Evolutionary conservation across 1,140 invertebrate genomes (phyloP).

Genomic region (Matsumurasca onukii): DNA sequence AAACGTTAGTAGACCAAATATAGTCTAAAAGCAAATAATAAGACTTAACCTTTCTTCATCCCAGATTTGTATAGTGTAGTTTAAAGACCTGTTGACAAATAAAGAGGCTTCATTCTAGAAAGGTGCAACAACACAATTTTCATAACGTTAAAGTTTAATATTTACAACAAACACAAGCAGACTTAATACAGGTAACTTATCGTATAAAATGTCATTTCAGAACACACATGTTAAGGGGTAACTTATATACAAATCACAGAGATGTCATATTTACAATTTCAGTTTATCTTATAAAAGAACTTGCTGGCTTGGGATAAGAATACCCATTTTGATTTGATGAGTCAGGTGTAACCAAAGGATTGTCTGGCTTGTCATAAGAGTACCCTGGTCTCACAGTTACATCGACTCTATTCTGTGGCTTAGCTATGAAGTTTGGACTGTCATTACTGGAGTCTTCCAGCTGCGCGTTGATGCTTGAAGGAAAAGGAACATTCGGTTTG

Average conservation of each 20-base stretch:
- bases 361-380: not conserved
- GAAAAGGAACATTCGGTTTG: not conserved
- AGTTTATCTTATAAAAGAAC: slow-evolving; percentile 1
- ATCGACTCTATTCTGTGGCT: slow-evolving; percentile 2
- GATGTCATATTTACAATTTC: not conserved
- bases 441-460: not conserved
- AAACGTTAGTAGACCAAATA: too few species aligned
- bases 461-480: slow-evolving; percentile 2
- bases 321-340: not conserved
- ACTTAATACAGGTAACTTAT: too few species aligned
- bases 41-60: too few species aligned
- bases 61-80: too few species aligned
- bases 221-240: too few species aligned
- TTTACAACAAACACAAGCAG: too few species aligned
- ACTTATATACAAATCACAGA: not conserved
- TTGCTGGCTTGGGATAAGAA: not conserved
- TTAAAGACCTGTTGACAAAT: too few species aligned
- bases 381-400: slow-evolving; percentile 2
- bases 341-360: not conserved
- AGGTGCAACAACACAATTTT: too few species aligned
- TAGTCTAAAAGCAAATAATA: too few species aligned
- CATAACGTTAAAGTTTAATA: too few species aligned
- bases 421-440: not conserved
- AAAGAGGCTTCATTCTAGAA: too few species aligned
- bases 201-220: too few species aligned